Percentiles rank a stretch among this genome's conserved stretches.
phyloP scores from a whole-genome alignment of 2,113 vertebrate genomes.

The Indicator indicator region DNA sequence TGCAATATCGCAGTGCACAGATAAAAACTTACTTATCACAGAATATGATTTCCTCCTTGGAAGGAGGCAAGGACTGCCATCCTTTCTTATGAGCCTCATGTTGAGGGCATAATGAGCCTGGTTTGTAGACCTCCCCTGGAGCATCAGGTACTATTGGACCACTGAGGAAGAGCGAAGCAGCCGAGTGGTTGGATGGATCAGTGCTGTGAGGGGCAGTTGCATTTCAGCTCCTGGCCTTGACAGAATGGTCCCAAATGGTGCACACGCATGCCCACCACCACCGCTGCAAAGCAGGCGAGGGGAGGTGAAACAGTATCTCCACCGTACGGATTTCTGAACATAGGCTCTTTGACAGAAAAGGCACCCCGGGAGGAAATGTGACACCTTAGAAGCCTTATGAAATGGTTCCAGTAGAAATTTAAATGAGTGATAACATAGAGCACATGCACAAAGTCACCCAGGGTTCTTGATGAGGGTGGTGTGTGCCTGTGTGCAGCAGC shows the following conservation, averaged over 20 bases:
- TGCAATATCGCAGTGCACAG: constrained; percentile 6
- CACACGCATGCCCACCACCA: background rate
- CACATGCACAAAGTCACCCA: background rate
- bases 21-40: constrained; percentile 32
- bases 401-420: constrained; percentile 39
- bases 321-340: background rate
- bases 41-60: constrained; percentile 14
- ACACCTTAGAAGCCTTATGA: background rate
- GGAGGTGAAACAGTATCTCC: background rate
- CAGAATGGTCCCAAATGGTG: background rate
- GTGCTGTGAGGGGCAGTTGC: background rate
- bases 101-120: background rate
- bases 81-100: background rate
- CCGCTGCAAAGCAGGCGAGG: background rate
- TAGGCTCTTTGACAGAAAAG: constrained; percentile 10
- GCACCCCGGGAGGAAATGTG: constrained; percentile 7
- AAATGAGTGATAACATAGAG: background rate
- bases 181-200: background rate
- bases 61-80: background rate
- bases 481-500: background rate
- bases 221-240: background rate
- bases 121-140: background rate
- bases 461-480: background rate
- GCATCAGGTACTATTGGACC: background rate
- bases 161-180: background rate